Conservation (phyloP, 2,888 invertebrate genomes). For the Troides aeacus region DNA sequence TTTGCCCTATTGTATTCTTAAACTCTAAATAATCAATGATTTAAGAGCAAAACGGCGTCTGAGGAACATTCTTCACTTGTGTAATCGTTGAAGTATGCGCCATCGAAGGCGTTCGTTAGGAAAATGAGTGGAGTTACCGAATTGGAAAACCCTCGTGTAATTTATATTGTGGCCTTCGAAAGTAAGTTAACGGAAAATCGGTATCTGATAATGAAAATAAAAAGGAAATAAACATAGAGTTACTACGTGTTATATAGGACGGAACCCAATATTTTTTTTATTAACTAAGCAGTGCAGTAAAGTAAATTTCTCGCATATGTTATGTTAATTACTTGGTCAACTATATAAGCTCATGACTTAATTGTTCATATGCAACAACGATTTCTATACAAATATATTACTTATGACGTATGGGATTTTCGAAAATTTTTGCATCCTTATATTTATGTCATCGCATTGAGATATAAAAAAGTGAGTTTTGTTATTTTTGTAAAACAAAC, state of each 20-base stretch:
- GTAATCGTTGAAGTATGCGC: constrained; percentile 50
- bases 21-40: constrained; percentile 13
- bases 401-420: too few relatives aligned
- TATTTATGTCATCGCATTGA: too few relatives aligned
- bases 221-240: constrained; percentile 4
- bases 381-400: too few relatives aligned
- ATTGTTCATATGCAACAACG: too few relatives aligned
- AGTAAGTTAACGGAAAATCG: constrained; percentile 21
- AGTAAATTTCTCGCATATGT: too few relatives aligned
- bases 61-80: constrained; percentile 43
- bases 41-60: constrained; percentile 38
- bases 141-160: constrained; percentile 48
- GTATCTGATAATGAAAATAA: neutral
- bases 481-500: too few relatives aligned
- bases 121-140: constrained; percentile 52
- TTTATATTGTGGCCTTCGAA: constrained; percentile 36
- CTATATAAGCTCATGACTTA: too few relatives aligned
- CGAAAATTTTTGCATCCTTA: too few relatives aligned
- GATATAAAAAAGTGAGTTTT: too few relatives aligned
- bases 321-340: too few relatives aligned
- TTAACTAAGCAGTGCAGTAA: too few relatives aligned
- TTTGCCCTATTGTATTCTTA: neutral
- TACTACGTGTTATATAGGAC: neutral
- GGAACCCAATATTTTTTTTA: neutral
- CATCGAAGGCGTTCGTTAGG: constrained; percentile 49